phyloP scores from a whole-genome alignment of 2,113 vertebrate genomes.

The Python bivittatus region DNA sequence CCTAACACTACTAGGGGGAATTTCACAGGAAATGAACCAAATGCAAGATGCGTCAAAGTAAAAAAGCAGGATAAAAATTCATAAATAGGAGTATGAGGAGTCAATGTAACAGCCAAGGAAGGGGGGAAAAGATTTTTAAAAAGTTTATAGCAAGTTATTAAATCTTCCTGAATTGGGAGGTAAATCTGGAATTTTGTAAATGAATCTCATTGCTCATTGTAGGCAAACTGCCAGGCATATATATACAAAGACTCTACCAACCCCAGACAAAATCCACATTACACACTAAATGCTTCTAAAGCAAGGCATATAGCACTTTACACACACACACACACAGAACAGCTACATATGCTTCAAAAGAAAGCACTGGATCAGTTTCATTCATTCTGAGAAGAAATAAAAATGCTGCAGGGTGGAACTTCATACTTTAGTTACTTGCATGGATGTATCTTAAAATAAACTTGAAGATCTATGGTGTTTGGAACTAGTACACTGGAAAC shows the following conservation, averaged over 20 bases:
- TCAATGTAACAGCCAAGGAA: not conserved
- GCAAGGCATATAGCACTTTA: not conserved
- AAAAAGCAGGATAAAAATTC: not conserved
- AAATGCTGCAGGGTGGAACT: not conserved
- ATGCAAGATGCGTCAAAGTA: not conserved
- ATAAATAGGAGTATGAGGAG: not conserved
- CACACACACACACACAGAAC: too few relatives aligned
- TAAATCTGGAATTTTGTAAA: not conserved
- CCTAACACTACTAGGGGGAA: not conserved
- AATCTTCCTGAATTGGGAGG: not conserved
- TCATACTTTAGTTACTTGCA: not conserved
- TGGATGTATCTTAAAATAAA: not conserved
- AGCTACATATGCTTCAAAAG: not conserved
- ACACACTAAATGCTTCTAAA: not conserved
- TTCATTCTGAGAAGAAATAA: not conserved
- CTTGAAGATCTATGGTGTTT: not conserved
- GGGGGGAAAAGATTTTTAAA: not conserved
- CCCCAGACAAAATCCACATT: not conserved
- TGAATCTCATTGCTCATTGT: not conserved
- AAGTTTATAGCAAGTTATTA: not conserved
- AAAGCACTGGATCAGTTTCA: not conserved
- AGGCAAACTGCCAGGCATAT: not conserved
- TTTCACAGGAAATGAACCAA: not conserved
- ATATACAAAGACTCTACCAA: not conserved
- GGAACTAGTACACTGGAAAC: not conserved